Evolutionary conservation across 2,797 vertebrate species (phyloP), one percentile per base, ranked within the genome.

Genomic region (Siniperca undulata): DNA sequence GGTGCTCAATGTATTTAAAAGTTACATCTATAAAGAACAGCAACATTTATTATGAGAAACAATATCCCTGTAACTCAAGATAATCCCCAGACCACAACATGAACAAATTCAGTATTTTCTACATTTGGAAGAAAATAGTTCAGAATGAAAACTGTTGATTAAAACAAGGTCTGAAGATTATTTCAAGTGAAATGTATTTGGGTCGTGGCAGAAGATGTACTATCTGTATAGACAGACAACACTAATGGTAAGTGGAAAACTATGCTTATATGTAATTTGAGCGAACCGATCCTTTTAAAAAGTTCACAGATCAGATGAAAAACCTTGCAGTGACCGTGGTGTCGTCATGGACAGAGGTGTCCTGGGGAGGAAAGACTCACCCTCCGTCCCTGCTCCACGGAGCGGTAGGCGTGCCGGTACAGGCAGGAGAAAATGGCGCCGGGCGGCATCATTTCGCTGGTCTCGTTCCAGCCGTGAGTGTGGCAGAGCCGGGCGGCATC

Each of bases 371-470:
- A 27, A 27, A 7, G 48, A 65, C 97, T 88, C 86, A 99, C 98
- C 97, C 98, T 93, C 56, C 98, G 94, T 0, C 98, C 98, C 80
- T 99, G 98, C 81, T 98, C 98, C 93, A 99, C 97, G 0, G 98
- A 98, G 66, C 98, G 98, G 90, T 99, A 99, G 0, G 98, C 98
- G 0, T 99, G 98, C 53, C 98, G 96, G 69, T 99, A 99, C 56
- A 99, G 89, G 88, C 98, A 99, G 86, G 98, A 99, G 93, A 99
- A 99, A 14, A 99, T 95, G 22, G 98, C 97, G 0, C 98, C 98
- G 0, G 97, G 94, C 0, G 98, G 98, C 96, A 99, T 98, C 80
- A 97, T 93, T 87, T 99, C 98, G 0, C 94, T 99, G 72, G 97
- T 99, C 86, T 99, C 97, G 0, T 99, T 99, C 98, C 98, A 99